Conservation (phyloP, 2,113 vertebrate genomes). For the Antennarius striatus region DNA sequence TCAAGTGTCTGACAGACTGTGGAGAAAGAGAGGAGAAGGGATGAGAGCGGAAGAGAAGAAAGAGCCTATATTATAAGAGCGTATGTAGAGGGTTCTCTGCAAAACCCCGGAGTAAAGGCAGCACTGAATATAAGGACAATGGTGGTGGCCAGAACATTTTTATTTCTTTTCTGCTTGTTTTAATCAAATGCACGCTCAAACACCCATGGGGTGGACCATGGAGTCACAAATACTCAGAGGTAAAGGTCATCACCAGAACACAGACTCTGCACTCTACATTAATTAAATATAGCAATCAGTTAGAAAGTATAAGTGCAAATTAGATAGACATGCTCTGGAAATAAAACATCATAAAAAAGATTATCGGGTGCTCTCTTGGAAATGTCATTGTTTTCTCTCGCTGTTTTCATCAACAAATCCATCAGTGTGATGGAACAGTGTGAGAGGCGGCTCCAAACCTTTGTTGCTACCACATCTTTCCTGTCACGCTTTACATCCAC, state of each 20-base stretch:
- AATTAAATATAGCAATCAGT: slow-evolving; percentile 45
- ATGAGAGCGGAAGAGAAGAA: background rate
- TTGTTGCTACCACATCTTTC: background rate
- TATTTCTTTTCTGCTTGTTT: too few species aligned
- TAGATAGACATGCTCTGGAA: slow-evolving; percentile 23
- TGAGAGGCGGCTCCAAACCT: background rate
- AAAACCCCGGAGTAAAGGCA: slow-evolving; percentile 33
- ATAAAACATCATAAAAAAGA: slow-evolving; percentile 17
- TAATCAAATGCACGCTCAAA: too few species aligned
- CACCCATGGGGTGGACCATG: too few species aligned
- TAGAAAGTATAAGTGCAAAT: slow-evolving; percentile 21
- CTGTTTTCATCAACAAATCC: slow-evolving; percentile 35
- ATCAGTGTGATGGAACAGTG: slow-evolving; percentile 15
- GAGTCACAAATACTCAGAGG: background rate
- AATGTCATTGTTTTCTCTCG: slow-evolving; percentile 31
- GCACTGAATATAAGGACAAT: slow-evolving; percentile 47
- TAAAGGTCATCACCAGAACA: slow-evolving; percentile 32
- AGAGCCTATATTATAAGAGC: background rate
- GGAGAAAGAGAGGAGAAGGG: slow-evolving; percentile 9
- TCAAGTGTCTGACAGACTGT: slow-evolving; percentile 35
- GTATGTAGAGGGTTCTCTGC: slow-evolving; percentile 35
- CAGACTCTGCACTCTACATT: slow-evolving; percentile 34
- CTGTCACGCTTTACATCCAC: background rate
- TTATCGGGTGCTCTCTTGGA: slow-evolving; percentile 29
- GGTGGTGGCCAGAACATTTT: too few species aligned